Percentiles rank a stretch among this genome's conserved stretches.
Conservation (phyloP, 1,140 invertebrate genomes). For the Teleopsis dalmanni region DNA sequence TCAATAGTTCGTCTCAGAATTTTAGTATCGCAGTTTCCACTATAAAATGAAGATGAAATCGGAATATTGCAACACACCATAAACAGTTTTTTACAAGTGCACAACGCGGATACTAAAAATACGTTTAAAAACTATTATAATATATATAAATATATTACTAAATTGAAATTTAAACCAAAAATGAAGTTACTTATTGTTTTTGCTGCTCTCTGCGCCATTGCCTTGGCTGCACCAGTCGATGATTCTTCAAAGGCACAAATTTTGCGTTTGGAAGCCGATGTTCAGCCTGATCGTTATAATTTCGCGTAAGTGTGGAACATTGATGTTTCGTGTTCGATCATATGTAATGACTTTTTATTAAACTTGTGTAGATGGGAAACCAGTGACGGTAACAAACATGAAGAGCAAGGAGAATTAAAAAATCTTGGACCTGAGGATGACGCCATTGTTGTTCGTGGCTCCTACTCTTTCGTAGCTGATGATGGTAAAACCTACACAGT, state of each 20-base stretch:
- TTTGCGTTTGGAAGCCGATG: slow-evolving; percentile 36
- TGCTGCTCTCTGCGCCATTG: slow-evolving; percentile 12
- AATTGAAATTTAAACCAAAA: slow-evolving; percentile 1
- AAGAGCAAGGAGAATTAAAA: slow-evolving; percentile 56
- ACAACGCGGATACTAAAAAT: too few relatives aligned
- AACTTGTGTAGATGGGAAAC: slow-evolving; percentile 53
- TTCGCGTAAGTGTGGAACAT: slow-evolving; percentile 42
- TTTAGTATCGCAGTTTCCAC: too few relatives aligned
- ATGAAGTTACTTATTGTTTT: slow-evolving; percentile 31
- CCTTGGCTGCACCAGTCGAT: slow-evolving; percentile 14
- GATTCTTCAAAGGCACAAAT: slow-evolving; percentile 27
- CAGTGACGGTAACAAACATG: slow-evolving; percentile 57
- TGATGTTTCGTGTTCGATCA: not conserved
- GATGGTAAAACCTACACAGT: slow-evolving; percentile 55
- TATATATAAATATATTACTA: too few relatives aligned
- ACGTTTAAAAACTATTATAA: too few relatives aligned
- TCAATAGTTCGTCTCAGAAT: too few relatives aligned
- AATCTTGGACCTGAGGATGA: slow-evolving; percentile 51
- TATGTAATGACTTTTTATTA: not conserved
- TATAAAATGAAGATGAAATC: too few relatives aligned
- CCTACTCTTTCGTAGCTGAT: slow-evolving; percentile 56
- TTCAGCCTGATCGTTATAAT: slow-evolving; percentile 42
- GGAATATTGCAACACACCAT: too few relatives aligned
- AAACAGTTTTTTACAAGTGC: too few relatives aligned
- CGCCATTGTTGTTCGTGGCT: slow-evolving; percentile 51